phyloP scores from a whole-genome alignment of 2,113 vertebrate genomes.

The Sphaerodactylus townsendi region DNA sequence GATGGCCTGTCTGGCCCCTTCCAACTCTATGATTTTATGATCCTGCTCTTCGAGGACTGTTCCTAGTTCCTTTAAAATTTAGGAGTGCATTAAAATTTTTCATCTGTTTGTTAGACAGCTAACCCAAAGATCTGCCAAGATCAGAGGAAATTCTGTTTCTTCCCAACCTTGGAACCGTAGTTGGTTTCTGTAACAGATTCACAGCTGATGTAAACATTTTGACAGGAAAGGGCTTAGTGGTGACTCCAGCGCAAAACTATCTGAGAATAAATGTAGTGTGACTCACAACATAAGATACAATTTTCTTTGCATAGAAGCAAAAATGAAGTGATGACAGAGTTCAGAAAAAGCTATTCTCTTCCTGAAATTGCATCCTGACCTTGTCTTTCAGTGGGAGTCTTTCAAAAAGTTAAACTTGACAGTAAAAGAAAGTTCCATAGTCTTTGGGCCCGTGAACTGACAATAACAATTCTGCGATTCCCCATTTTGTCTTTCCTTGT shows the following conservation, averaged over 20 bases:
- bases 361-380: slow-evolving; percentile 67
- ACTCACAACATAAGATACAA: slow-evolving; percentile 65
- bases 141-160: slow-evolving; percentile 36
- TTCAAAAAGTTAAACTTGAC: slow-evolving; percentile 67
- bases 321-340: slow-evolving; percentile 72
- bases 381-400: slow-evolving; percentile 57
- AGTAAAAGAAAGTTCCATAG: slow-evolving; percentile 44
- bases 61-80: not conserved
- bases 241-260: slow-evolving; percentile 60
- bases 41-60: slow-evolving; percentile 8
- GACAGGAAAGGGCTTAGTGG: slow-evolving; percentile 65
- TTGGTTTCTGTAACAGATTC: slow-evolving; percentile 54
- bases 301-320: slow-evolving; percentile 75
- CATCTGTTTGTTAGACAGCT: not conserved
- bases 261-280: slow-evolving; percentile 74
- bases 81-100: slow-evolving; percentile 26
- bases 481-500: slow-evolving; percentile 13
- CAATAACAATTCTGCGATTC: slow-evolving; percentile 3
- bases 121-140: slow-evolving; percentile 1
- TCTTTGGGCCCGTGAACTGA: slow-evolving; percentile 45
- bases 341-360: slow-evolving; percentile 67
- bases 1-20: too few relatives aligned
- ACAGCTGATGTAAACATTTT: slow-evolving; percentile 65
- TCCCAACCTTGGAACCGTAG: slow-evolving; percentile 26
- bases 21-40: not conserved